These are phyloP conservation scores for Fabriciana adippe DNA, from an alignment of 2,888 invertebrate species.

Conservation along the genomic window DNA sequence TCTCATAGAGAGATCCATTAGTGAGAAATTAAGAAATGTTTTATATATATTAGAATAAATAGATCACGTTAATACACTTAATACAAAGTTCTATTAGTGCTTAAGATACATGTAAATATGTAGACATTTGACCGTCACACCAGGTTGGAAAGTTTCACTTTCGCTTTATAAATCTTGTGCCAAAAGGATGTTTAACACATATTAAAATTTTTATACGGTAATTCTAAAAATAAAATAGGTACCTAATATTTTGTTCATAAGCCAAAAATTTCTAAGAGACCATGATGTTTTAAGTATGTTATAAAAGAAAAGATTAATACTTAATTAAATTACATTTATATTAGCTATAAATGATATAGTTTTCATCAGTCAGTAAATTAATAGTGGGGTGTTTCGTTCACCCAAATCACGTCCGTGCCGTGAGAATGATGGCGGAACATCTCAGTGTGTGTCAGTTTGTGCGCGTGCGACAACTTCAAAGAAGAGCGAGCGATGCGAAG, in stretches of 20 bases:
- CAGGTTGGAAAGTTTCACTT: constrained; percentile 66
- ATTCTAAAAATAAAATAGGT: too few species aligned
- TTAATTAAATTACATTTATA: background rate
- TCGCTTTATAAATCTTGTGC: constrained; percentile 42
- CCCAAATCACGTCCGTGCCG: constrained; percentile 63
- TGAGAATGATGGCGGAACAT: constrained; percentile 46
- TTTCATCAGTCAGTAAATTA: constrained; percentile 35
- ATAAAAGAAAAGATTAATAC: too few species aligned
- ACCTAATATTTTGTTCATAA: too few species aligned
- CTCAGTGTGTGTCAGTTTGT: constrained; percentile 68
- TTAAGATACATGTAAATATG: constrained; percentile 17
- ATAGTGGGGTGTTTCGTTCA: constrained; percentile 64
- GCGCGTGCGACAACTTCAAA: constrained; percentile 64
- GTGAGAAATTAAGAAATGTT: too few species aligned
- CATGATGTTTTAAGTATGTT: too few species aligned
- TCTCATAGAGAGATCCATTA: too few species aligned
- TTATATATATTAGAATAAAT: too few species aligned
- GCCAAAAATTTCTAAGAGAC: too few species aligned
- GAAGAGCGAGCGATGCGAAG: constrained; percentile 60
- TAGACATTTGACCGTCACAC: constrained; percentile 35
- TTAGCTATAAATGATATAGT: constrained; percentile 6
- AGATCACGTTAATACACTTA: too few species aligned
- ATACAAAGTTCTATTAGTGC: background rate
- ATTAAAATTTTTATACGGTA: background rate
- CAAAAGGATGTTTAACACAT: constrained; percentile 12